These are phyloP conservation scores for Biston stratarius DNA, from an alignment of 2,888 invertebrate species.

Conservation along the genomic window DNA sequence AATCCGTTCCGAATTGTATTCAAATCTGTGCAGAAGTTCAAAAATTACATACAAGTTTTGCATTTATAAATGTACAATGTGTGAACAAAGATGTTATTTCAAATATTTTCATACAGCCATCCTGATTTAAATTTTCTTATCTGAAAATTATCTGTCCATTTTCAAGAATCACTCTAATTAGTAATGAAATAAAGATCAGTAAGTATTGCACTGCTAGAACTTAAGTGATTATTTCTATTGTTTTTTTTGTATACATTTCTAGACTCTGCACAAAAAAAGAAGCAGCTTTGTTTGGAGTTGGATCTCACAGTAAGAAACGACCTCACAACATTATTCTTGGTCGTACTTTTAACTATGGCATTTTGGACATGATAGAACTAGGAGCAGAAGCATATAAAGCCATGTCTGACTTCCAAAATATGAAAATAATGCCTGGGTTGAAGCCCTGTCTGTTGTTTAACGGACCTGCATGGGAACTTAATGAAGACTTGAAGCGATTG, in stretches of 20 bases:
- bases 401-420: slow-evolving; percentile 92
- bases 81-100: too few species aligned
- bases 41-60: too few species aligned
- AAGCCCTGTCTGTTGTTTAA: slow-evolving; percentile 97
- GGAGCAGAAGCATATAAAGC: slow-evolving; percentile 94
- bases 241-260: slow-evolving; percentile 41
- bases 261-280: slow-evolving; percentile 93
- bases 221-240: background rate
- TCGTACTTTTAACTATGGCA: slow-evolving; percentile 94
- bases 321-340: slow-evolving; percentile 97
- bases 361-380: slow-evolving; percentile 98
- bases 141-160: too few species aligned
- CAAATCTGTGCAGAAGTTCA: too few species aligned
- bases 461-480: slow-evolving; percentile 95
- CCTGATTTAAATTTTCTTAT: too few species aligned
- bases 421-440: slow-evolving; percentile 92
- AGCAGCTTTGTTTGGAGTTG: slow-evolving; percentile 95
- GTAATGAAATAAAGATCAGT: too few species aligned
- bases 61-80: too few species aligned
- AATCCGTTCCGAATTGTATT: too few species aligned
- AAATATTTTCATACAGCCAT: too few species aligned
- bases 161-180: too few species aligned
- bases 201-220: too few species aligned
- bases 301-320: slow-evolving; percentile 97
- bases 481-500: slow-evolving; percentile 92